These are phyloP conservation scores for Falco berigora DNA, from an alignment of 2,797 vertebrate genomes.

Conservation along the genomic window DNA sequence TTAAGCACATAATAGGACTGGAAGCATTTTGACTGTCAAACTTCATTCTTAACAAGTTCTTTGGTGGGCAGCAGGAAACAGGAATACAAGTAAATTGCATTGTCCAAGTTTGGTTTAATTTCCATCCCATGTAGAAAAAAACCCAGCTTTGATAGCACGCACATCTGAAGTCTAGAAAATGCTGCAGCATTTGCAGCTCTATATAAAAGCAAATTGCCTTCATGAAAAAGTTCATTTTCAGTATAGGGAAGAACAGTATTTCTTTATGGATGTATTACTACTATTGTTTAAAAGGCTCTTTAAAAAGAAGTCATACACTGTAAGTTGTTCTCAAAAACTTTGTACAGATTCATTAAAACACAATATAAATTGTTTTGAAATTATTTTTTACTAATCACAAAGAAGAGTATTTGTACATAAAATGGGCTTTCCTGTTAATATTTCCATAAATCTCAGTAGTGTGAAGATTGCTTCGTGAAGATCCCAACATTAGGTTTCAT, in stretches of 20 bases:
- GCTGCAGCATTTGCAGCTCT: not conserved
- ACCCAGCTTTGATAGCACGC: not conserved
- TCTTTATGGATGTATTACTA: not conserved
- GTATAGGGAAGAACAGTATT: not conserved
- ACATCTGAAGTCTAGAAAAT: not conserved
- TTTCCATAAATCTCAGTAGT: not conserved
- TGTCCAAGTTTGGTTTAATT: not conserved
- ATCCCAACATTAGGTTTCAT: not conserved
- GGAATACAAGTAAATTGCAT: not conserved
- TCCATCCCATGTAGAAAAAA: not conserved
- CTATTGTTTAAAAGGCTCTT: not conserved
- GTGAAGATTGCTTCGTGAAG: not conserved
- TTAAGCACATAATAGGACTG: not conserved
- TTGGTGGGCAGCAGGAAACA: not conserved
- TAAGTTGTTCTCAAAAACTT: not conserved
- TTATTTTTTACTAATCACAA: not conserved
- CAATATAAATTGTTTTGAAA: not conserved
- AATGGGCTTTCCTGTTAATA: not conserved
- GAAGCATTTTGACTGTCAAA: not conserved
- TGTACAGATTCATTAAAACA: not conserved
- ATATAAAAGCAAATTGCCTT: not conserved
- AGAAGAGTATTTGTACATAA: not conserved
- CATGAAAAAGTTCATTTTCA: not conserved
- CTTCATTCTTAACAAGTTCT: not conserved
- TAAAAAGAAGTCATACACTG: not conserved